These are phyloP conservation scores for Cheilosia scutellata DNA, from an alignment of 2,888 invertebrate species.

Conservation along the genomic window DNA sequence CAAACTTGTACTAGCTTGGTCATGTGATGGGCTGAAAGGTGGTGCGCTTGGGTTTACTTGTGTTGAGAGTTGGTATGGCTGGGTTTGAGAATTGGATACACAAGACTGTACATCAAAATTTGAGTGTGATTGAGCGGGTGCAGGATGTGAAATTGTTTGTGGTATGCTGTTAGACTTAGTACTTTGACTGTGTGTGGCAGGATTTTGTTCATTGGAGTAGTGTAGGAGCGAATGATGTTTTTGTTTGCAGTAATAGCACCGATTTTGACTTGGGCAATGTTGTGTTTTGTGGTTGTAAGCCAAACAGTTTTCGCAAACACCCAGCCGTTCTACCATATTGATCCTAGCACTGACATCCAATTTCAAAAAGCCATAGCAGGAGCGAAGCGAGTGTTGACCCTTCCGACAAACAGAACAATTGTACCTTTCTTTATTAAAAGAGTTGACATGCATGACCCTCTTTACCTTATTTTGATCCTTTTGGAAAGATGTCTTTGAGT, in stretches of 20 bases:
- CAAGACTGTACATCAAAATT: background rate
- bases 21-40: background rate
- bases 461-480: background rate
- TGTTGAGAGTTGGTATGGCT: background rate
- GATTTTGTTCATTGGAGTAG: background rate
- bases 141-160: background rate
- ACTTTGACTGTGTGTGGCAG: background rate
- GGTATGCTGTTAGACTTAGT: background rate
- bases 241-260: conserved; percentile 21
- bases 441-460: conserved; percentile 15
- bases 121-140: background rate
- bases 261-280: conserved; percentile 17
- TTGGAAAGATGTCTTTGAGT: background rate
- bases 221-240: conserved; percentile 31
- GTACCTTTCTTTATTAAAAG: background rate
- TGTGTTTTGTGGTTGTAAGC: conserved; percentile 11
- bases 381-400: conserved; percentile 12
- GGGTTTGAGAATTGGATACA: too few species aligned
- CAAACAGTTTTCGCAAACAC: conserved; percentile 20
- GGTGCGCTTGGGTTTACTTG: background rate
- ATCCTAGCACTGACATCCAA: background rate
- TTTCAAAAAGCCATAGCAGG: background rate
- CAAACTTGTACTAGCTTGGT: background rate
- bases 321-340: background rate
- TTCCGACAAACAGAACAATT: conserved; percentile 10